These are phyloP conservation scores for Thereva unica DNA, from an alignment of 2,888 invertebrate species.

Conservation along the genomic window DNA sequence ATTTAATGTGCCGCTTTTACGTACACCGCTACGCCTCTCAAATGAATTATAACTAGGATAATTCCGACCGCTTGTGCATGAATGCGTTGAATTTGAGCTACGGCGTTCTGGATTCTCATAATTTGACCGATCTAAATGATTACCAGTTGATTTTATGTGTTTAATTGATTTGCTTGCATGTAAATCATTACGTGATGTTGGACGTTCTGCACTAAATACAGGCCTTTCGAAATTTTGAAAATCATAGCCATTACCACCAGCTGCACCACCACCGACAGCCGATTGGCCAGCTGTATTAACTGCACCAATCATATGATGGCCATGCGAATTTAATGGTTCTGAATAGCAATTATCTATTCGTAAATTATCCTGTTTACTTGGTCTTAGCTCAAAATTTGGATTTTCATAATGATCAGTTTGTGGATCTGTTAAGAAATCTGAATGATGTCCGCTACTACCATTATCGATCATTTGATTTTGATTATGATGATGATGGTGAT, in stretches of 20 bases:
- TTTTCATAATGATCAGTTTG: conserved; percentile 58
- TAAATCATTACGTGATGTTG: conserved; percentile 41
- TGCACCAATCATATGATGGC: neutral
- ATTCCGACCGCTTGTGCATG: conserved; percentile 46
- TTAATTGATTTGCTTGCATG: conserved; percentile 29
- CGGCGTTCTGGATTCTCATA: conserved; percentile 54
- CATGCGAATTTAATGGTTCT: conserved; percentile 50
- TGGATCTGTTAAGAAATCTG: conserved; percentile 44
- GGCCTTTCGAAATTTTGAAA: conserved; percentile 69
- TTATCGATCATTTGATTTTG: conserved; percentile 34
- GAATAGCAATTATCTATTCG: conserved; percentile 55
- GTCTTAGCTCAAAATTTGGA: conserved; percentile 56
- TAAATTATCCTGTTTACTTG: conserved; percentile 19
- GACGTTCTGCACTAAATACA: conserved; percentile 46
- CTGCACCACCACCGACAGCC: conserved; percentile 17
- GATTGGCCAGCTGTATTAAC: no score
- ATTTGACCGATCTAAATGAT: conserved; percentile 47
- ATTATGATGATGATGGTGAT: conserved; percentile 44
- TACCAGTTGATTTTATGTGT: conserved; percentile 15
- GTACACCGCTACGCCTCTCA: conserved; percentile 52
- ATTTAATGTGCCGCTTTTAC: conserved; percentile 56
- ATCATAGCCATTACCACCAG: conserved; percentile 48
- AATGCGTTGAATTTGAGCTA: conserved; percentile 56
- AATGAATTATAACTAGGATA: conserved; percentile 55
- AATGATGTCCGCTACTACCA: conserved; percentile 42